Base-by-base conservation (phyloP, 2,888 invertebrate species). In the Mythimna pallens region DNA sequence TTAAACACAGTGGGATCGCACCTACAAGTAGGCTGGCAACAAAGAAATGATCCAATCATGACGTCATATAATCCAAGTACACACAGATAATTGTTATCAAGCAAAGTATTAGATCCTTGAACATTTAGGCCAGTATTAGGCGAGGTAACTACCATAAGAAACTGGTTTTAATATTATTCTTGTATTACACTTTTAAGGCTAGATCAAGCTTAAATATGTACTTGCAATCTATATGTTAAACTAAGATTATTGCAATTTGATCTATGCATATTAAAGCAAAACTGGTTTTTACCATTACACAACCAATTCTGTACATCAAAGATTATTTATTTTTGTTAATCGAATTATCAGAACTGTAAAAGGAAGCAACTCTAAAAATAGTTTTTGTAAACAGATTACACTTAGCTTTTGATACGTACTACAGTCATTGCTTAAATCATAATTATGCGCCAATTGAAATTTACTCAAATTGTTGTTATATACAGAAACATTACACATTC, bases 131-230 rank as follows among this genome's bases (percentile, higher is more conserved):
- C 79, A 77, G 71, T 74, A 79, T 79, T 75, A 76, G 68, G 59
- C n/a, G 17, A 77, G 59, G 69, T 70, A 54, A 55, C 43, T 25
- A 71, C 47, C 64, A 57, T 73, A 76, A 58, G 14, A 79, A 77
- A 79, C 85, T 34, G 70, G 86, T 86, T 80, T 22, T 80, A 67
- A 76, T 72, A 78, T 71, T 81, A 79, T 84, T 79, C 74, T 79
- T 58, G 71, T 68, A 61, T 74, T 54, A 61, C 25, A 64, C 34
- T 65, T 65, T 65, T 69, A 73, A 22, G 52, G 52, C 64, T 52
- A 59, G 62, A 69, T 75, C 55, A 14, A 50, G 34, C 61, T 71
- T 70, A 69, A 75, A 71, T 75, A 82, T 78, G 55, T 68, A 65
- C 34, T 57, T 72, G n/a, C 58, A 78, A 78, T 69, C 25, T 82